A percentile compares a stretch with the other conserved stretches of the same genome.
These are phyloP conservation scores for Lepidurus couesii DNA, from an alignment of 1,140 invertebrate genomes.

Conservation along the genomic window DNA sequence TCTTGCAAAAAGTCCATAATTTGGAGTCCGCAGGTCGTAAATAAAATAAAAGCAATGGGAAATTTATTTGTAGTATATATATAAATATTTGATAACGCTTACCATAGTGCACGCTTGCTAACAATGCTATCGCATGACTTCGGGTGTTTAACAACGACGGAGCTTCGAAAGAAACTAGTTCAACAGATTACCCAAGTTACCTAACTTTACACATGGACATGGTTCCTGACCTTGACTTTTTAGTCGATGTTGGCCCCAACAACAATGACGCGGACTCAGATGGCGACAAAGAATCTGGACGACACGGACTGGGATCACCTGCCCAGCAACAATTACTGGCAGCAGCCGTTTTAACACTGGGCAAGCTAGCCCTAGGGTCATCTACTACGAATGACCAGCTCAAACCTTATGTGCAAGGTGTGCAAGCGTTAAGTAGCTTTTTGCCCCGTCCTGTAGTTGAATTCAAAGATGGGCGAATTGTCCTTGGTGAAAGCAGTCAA, in stretches of 20 bases:
- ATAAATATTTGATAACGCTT: too few species aligned
- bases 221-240: not conserved
- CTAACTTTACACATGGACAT: not conserved
- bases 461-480: constrained; percentile 25
- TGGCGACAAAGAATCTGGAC: constrained; percentile 6
- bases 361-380: not conserved
- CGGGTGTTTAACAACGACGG: too few species aligned
- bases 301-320: not conserved
- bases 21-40: too few species aligned
- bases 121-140: too few species aligned
- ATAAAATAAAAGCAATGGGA: too few species aligned
- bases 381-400: not conserved
- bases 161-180: too few species aligned
- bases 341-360: not conserved
- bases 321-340: constrained; percentile 6
- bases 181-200: not conserved
- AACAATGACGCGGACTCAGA: not conserved
- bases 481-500: not conserved
- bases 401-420: not conserved
- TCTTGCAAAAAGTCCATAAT: too few species aligned
- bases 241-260: not conserved
- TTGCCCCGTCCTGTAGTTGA: constrained; percentile 26
- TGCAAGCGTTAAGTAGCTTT: constrained; percentile 3
- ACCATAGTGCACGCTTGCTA: too few species aligned
- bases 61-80: too few species aligned